phyloP scores from a whole-genome alignment of 2,888 invertebrate species.

The Melolontha melolontha region DNA sequence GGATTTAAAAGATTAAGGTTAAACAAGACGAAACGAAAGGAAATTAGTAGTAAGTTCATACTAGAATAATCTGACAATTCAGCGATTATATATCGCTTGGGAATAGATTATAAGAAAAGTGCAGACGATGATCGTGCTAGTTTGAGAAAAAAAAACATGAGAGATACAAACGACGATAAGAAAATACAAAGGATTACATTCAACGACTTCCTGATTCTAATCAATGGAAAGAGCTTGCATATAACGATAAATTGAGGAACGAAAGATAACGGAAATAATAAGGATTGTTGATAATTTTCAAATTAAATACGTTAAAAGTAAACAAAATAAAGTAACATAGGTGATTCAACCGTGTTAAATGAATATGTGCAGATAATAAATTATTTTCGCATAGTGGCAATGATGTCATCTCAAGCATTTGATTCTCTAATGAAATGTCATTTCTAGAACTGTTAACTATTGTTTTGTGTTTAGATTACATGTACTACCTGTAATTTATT shows the following conservation, averaged over 20 bases:
- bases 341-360: no score
- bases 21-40: conserved; percentile 9
- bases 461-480: no score
- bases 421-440: no score
- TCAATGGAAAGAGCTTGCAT: conserved; percentile 1
- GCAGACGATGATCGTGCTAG: neutral
- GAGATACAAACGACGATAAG: conserved; percentile 33
- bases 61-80: neutral
- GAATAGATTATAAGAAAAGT: neutral
- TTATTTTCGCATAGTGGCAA: no score
- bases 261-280: neutral
- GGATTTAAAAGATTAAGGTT: neutral
- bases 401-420: no score
- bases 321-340: neutral
- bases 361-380: no score
- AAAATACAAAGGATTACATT: conserved; percentile 38
- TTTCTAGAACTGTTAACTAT: no score
- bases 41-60: neutral
- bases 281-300: neutral
- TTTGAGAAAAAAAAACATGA: conserved; percentile 20
- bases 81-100: conserved; percentile 3
- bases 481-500: no score
- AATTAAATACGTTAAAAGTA: neutral
- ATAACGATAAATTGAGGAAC: no score
- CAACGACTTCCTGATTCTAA: conserved; percentile 38